phyloP scores from a whole-genome alignment of 2,888 invertebrate genomes.

The Brachyopa scutellaris region DNA sequence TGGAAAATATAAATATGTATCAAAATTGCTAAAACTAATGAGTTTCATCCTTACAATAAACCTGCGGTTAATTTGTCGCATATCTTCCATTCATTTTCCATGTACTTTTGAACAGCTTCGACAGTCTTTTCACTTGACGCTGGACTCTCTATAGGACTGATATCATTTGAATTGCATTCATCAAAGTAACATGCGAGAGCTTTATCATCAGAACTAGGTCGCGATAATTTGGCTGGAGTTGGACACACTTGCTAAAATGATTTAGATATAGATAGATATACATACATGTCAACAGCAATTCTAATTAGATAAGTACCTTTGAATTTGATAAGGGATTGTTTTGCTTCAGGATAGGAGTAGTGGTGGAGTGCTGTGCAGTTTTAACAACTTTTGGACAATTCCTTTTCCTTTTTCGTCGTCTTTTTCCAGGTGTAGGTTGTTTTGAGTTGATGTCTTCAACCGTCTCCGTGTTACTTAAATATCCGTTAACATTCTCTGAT shows the following conservation, averaged over 20 bases:
- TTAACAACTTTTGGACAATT: slow-evolving; percentile 68
- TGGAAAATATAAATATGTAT: neutral
- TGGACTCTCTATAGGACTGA: neutral
- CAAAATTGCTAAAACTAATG: neutral
- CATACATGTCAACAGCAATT: too few species aligned
- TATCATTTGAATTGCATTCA: neutral
- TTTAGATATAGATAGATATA: too few species aligned
- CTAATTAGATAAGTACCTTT: too few species aligned
- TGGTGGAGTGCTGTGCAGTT: slow-evolving; percentile 43
- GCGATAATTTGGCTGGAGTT: slow-evolving; percentile 4
- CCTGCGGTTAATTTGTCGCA: slow-evolving; percentile 1
- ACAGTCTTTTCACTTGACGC: neutral
- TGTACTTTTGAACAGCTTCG: slow-evolving; percentile 1
- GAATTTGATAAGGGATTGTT: neutral
- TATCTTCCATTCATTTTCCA: slow-evolving; percentile 35
- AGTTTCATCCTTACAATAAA: slow-evolving; percentile 1
- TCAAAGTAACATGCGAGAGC: slow-evolving; percentile 2
- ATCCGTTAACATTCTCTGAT: too few species aligned
- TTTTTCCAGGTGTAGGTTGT: neutral
- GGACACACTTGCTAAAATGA: too few species aligned
- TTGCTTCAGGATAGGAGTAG: slow-evolving; percentile 27
- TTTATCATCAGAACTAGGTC: slow-evolving; percentile 19
- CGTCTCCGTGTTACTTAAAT: neutral
- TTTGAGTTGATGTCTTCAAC: neutral
- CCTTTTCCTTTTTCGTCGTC: slow-evolving; percentile 54